phyloP scores from a whole-genome alignment of 2,888 invertebrate species.

The Pasiphila rectangulata region DNA sequence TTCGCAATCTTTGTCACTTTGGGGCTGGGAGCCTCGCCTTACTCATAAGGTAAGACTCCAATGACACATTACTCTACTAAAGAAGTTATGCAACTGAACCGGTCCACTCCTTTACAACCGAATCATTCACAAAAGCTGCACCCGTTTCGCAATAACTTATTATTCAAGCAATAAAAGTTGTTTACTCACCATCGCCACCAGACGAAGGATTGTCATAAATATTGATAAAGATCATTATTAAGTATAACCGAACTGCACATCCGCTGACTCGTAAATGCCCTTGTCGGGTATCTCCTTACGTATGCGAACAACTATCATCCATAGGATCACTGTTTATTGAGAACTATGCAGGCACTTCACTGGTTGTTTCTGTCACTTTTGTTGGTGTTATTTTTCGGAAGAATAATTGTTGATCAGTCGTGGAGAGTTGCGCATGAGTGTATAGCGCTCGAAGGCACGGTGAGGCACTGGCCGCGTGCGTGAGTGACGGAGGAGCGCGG shows the following conservation, averaged over 20 bases:
- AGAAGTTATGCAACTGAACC: slow-evolving; percentile 61
- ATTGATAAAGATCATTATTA: slow-evolving; percentile 40
- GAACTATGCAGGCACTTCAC: slow-evolving; percentile 54
- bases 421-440: slow-evolving; percentile 26
- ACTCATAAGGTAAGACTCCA: slow-evolving; percentile 42
- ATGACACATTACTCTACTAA: slow-evolving; percentile 56
- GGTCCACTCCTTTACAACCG: slow-evolving; percentile 43
- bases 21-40: slow-evolving; percentile 36
- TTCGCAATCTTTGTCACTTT: slow-evolving; percentile 57
- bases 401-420: slow-evolving; percentile 33
- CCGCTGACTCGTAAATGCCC: slow-evolving; percentile 53
- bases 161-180: slow-evolving; percentile 22
- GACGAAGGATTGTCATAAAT: slow-evolving; percentile 33
- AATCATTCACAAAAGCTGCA: slow-evolving; percentile 62
- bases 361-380: slow-evolving; percentile 51
- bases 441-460: slow-evolving; percentile 42
- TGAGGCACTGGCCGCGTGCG: slow-evolving; percentile 62
- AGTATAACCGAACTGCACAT: slow-evolving; percentile 42
- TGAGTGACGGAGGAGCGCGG: slow-evolving; percentile 54
- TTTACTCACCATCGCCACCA: slow-evolving; percentile 27
- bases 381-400: slow-evolving; percentile 39
- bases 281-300: slow-evolving; percentile 43
- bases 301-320: slow-evolving; percentile 29
- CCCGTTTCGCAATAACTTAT: slow-evolving; percentile 41
- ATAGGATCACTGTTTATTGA: slow-evolving; percentile 50